A percentile compares a stretch with the other conserved stretches of the same genome.
These are phyloP conservation scores for Crotophaga sulcirostris DNA, from an alignment of 2,113 vertebrate genomes.

Conservation along the genomic window DNA sequence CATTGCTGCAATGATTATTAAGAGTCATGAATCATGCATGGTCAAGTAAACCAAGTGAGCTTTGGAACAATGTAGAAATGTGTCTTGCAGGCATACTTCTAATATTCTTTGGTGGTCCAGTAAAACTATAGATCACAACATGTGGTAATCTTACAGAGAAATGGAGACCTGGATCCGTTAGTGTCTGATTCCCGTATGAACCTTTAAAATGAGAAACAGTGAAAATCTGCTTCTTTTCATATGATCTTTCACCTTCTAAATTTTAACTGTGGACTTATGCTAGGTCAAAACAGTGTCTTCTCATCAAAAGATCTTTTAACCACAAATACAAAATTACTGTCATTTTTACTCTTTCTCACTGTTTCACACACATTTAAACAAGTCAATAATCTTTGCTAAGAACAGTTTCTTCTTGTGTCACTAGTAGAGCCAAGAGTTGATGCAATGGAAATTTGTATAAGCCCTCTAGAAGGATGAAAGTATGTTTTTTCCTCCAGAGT, in stretches of 20 bases:
- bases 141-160: background rate
- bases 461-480: background rate
- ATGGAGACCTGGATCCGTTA: background rate
- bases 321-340: background rate
- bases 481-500: background rate
- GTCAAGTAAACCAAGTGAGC: background rate
- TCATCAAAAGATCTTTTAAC: background rate
- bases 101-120: background rate
- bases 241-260: background rate
- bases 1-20: constrained; percentile 54
- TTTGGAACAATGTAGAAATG: background rate
- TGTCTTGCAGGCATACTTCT: background rate
- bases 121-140: background rate
- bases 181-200: background rate
- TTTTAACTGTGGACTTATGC: background rate
- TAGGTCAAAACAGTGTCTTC: background rate
- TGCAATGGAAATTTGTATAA: background rate
- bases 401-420: background rate
- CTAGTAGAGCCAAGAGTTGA: background rate
- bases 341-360: background rate
- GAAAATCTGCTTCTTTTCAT: background rate
- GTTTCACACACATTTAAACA: background rate
- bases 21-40: background rate
- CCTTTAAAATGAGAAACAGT: background rate
- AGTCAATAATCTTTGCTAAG: background rate